phyloP scores from a whole-genome alignment of 2,888 invertebrate species.

The Drosophila nigricruria region DNA sequence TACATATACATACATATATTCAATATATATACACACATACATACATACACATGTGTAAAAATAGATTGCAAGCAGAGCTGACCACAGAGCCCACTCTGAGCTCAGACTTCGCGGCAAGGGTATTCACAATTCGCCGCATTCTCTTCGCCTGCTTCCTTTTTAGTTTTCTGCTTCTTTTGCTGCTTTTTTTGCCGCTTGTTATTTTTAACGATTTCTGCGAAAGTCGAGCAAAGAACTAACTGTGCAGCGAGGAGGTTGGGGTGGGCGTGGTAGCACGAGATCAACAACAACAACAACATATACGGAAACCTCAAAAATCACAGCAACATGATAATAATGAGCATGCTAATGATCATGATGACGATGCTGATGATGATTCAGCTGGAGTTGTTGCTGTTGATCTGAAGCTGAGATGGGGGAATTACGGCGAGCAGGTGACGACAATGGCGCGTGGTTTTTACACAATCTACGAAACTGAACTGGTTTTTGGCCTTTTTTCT shows the following conservation, averaged over 20 bases:
- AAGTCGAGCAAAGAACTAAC: constrained; percentile 42
- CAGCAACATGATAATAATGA: constrained; percentile 11
- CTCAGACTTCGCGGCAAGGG: constrained; percentile 2
- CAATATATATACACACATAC: not conserved
- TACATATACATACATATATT: not conserved
- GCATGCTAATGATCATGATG: constrained; percentile 10
- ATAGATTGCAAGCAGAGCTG: not conserved
- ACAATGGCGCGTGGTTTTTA: constrained; percentile 58
- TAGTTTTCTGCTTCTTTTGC: not conserved
- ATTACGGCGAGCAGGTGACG: constrained; percentile 54
- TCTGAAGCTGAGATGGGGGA: constrained; percentile 38
- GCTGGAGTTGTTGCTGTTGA: constrained; percentile 9
- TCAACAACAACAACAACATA: not conserved
- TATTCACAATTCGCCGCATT: not conserved
- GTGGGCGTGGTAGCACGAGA: constrained; percentile 17
- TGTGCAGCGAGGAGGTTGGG: not conserved
- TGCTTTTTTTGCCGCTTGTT: constrained; percentile 24
- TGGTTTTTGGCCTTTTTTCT: constrained; percentile 36
- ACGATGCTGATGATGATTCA: constrained; percentile 27
- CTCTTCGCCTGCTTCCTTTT: not conserved
- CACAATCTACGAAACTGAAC: constrained; percentile 44
- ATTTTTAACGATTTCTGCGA: constrained; percentile 55
- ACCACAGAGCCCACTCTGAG: no score
- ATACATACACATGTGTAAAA: not conserved
- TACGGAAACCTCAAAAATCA: constrained; percentile 13